Base-by-base conservation (phyloP, 2,113 vertebrate species). In the Athene cunicularia region DNA sequence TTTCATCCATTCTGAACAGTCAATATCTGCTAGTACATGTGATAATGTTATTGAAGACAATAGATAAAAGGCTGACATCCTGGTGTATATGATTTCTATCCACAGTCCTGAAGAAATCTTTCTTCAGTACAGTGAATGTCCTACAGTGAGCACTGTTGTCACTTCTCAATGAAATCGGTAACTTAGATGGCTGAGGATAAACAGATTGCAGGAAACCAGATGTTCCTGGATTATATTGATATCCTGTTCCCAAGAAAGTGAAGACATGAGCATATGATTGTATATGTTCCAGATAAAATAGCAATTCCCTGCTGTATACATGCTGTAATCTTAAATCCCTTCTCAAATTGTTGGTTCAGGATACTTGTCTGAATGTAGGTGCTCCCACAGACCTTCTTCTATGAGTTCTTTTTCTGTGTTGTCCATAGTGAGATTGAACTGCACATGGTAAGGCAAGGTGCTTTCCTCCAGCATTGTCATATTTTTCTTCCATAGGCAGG, bases 191-290 rank as follows among this genome's bases (percentile, higher is more conserved):
- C 59, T 86, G 76, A 77, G 32, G 43, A 63, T 59, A 73, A 76
- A 30, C 45, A 88, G 75, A 70, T 11, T 91, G 64, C n/a, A 80
- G 55, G 64, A 95, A 92, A 88, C 16, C 68, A 86, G 68, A 74
- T 86, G 52, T 89, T 87, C 20, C 15, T 81, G 73, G 30, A 47
- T 67, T 86, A 79, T 89, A 77, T 21, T 67, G 26, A 52, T 74
- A 60, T 23, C 24, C 2, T 19, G 18, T 50, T 87, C 86, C 86
- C 80, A 86, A 59, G 52, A 75, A 85, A 81, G 60, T 71, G 17
- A 85, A 79, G 52, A 62, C 30, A 58, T 66, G 45, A 84, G n/a
- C 21, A 43, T 55, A 39, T 39, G 56, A 79, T 72, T 70, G 71
- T 47, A 58, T 70, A 15, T 0, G 0, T 74, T 91, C 32, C 64